These are phyloP conservation scores for Lithophane leautieri DNA, from an alignment of 2,888 invertebrate genomes.

Conservation along the genomic window DNA sequence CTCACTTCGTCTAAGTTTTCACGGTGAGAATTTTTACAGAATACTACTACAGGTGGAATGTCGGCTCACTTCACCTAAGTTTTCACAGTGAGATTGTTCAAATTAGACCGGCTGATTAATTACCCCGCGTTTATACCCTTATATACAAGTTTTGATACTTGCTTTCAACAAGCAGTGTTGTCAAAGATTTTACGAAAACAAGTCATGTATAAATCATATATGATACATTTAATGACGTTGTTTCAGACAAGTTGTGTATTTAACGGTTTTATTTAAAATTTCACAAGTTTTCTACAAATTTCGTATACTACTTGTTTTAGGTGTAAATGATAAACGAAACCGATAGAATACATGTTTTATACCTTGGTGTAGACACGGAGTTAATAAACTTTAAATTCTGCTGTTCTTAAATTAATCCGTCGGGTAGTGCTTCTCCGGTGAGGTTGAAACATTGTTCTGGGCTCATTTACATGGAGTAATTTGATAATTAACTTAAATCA, in stretches of 20 bases:
- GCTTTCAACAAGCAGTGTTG: too few species aligned
- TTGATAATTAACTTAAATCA: neutral
- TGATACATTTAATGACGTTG: neutral
- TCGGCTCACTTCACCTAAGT: too few species aligned
- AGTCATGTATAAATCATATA: neutral
- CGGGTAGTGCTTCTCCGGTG: neutral
- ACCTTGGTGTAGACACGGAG: too few species aligned
- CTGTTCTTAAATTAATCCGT: neutral
- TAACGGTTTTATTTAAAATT: neutral
- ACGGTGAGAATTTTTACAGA: too few species aligned
- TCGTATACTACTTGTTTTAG: neutral
- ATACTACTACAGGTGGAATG: too few species aligned
- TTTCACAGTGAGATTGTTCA: too few species aligned
- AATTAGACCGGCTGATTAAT: too few species aligned
- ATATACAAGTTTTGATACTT: neutral
- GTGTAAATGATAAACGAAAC: neutral
- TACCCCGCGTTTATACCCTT: neutral
- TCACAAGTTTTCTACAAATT: neutral
- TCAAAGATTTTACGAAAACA: too few species aligned
- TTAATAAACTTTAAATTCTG: neutral
- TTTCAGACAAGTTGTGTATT: neutral
- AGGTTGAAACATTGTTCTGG: neutral
- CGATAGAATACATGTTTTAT: neutral
- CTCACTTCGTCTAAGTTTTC: too few species aligned
- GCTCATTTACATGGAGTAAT: conserved; percentile 1